phyloP scores from a whole-genome alignment of 2,797 vertebrate species.

The Alosa sapidissima region DNA sequence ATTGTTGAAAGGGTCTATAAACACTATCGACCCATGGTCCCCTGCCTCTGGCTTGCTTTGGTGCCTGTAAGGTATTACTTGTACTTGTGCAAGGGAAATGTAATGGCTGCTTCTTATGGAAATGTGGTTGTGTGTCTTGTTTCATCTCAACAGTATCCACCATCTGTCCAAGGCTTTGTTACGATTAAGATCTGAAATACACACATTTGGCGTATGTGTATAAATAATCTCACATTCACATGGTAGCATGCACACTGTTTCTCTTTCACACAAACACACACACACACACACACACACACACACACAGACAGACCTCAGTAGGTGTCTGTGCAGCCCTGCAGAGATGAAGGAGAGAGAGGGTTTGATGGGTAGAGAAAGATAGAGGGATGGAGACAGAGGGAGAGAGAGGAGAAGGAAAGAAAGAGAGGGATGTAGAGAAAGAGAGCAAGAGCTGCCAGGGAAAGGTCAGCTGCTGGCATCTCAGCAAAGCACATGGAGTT shows the following conservation, averaged over 20 bases:
- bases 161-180: constrained; percentile 6
- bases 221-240: neutral
- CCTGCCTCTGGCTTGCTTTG: neutral
- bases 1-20: too few relatives aligned
- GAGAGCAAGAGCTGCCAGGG: neutral
- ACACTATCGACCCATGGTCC: neutral
- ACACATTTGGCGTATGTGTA: neutral
- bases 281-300: neutral
- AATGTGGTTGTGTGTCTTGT: neutral
- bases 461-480: constrained; percentile 3
- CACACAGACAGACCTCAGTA: neutral
- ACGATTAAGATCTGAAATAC: neutral
- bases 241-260: neutral
- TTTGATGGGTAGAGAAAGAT: neutral
- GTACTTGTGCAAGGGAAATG: neutral
- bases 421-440: neutral
- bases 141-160: neutral
- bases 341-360: neutral
- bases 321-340: neutral
- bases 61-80: neutral
- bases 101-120: neutral
- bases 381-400: neutral
- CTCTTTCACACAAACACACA: neutral
- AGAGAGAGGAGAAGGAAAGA: neutral
- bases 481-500: neutral